Evolutionary conservation across 2,888 invertebrate genomes (phyloP).

Genomic region (Microplitis manilae): DNA sequence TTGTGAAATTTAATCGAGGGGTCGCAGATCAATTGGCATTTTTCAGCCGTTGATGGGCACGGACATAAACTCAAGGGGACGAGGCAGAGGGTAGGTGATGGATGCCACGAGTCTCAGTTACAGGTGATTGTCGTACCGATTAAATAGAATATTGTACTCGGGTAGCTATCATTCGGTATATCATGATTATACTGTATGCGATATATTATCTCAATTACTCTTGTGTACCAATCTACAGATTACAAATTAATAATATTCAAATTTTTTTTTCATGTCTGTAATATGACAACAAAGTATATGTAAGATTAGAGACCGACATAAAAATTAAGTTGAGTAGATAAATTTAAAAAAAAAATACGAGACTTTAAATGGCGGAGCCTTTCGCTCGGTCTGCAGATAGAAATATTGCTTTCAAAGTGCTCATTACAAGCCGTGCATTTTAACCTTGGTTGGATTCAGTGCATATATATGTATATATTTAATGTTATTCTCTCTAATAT

Average conservation of each 20-base stretch:
- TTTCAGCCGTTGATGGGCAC: slow-evolving; percentile 4
- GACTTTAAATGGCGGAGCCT: slow-evolving; percentile 7
- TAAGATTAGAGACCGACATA: slow-evolving; percentile 41
- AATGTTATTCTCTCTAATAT: slow-evolving; percentile 2
- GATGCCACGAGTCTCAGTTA: slow-evolving; percentile 63
- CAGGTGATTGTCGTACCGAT: slow-evolving; percentile 51
- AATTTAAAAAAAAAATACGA: background rate
- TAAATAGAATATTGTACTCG: slow-evolving; percentile 7
- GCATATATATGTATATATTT: background rate
- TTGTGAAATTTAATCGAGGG: slow-evolving; percentile 62
- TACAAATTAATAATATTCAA: too few relatives aligned
- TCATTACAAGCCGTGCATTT: slow-evolving; percentile 44
- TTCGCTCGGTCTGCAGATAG: slow-evolving; percentile 22
- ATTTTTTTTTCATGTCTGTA: too few relatives aligned
- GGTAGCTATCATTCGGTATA: background rate
- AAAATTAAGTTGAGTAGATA: slow-evolving; percentile 49
- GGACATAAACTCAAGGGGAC: slow-evolving; percentile 17
- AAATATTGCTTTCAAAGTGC: slow-evolving; percentile 48
- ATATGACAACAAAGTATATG: too few relatives aligned
- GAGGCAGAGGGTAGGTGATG: slow-evolving; percentile 44
- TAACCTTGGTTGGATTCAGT: slow-evolving; percentile 50
- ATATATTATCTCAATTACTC: too few relatives aligned
- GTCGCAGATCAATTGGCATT: slow-evolving; percentile 31
- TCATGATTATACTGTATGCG: background rate
- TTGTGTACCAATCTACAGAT: background rate